Evolutionary conservation across 2,113 vertebrate species (phyloP), one percentile per base, ranked within the genome.

Genomic region (Fukomys damarensis): DNA sequence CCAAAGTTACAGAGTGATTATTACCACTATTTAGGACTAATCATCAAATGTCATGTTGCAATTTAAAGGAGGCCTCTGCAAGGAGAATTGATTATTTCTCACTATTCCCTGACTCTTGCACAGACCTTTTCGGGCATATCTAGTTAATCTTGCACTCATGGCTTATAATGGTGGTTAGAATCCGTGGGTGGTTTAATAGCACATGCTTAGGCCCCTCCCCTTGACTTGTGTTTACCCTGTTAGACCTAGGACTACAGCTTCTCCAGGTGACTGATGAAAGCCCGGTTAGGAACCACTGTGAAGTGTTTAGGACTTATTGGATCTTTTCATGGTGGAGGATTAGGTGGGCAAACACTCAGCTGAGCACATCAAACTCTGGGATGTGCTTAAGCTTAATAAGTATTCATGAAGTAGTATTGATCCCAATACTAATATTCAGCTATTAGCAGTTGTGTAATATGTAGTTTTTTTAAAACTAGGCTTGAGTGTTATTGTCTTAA

Each of bases 11-110:
- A 74, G 59, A 77, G 38, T 74, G 61, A 85, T 89, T 92, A 30
- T 90, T 95, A 81, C 8, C 20, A 49, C 84, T 90, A 70, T 38
- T 61, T 89, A 63, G 63, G 93, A 30, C 19, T 95, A 20, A 70
- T 96, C 14, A 76, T 84, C 59, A 95, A 86, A 81, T 22, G 49
- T 91, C 41, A 76, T 46, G 20, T 61, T 93, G 14, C 54, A 92
- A 35, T 72, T 95, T 82, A 66, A 66, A 16, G 20, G 32, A 94
- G 28, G n/a, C 76, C 26, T 22, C 52, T 4, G 32, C 72, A 43
- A 89, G 35, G 30, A 79, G 61, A 95, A 92, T 84, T 86, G 41
- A 80, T 70, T 94, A 19, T 77, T 96, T 95, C 43, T 87, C 89
- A 63, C 32, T 87, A 10, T 95, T 93, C 41, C 17, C 59, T 76